Evolutionary conservation across 2,797 vertebrate genomes (phyloP).

Genomic region (Alouatta caraya): DNA sequence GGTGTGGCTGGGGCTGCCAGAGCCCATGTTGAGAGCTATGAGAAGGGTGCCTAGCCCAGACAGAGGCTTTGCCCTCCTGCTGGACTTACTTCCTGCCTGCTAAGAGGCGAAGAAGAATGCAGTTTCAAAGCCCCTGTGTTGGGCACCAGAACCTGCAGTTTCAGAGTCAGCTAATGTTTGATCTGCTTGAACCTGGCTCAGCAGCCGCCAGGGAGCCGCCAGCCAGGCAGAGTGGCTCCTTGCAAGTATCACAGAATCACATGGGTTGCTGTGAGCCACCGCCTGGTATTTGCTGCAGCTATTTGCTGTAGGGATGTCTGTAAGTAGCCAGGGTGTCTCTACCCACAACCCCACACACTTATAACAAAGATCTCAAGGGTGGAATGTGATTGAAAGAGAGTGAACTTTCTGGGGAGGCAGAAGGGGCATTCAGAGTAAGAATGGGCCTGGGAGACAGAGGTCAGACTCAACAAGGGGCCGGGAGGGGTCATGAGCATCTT

Average conservation of each 20-base stretch:
- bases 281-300: not conserved
- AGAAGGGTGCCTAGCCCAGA: not conserved
- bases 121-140: not conserved
- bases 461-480: not conserved
- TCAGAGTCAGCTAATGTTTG: not conserved
- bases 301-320: not conserved
- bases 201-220: not conserved
- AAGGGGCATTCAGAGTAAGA: not conserved
- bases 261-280: not conserved
- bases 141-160: not conserved
- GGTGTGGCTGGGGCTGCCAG: not conserved
- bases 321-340: not conserved
- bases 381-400: not conserved
- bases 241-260: not conserved
- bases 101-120: not conserved
- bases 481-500: not conserved
- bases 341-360: not conserved
- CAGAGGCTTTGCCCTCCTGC: not conserved
- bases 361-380: not conserved
- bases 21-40: not conserved
- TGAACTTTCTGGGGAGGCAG: not conserved
- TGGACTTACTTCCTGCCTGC: not conserved
- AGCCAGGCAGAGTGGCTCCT: not conserved
- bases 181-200: not conserved
- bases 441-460: not conserved